These are phyloP conservation scores for Rhynchophorus ferrugineus DNA, from an alignment of 1,140 invertebrate genomes.

Conservation along the genomic window DNA sequence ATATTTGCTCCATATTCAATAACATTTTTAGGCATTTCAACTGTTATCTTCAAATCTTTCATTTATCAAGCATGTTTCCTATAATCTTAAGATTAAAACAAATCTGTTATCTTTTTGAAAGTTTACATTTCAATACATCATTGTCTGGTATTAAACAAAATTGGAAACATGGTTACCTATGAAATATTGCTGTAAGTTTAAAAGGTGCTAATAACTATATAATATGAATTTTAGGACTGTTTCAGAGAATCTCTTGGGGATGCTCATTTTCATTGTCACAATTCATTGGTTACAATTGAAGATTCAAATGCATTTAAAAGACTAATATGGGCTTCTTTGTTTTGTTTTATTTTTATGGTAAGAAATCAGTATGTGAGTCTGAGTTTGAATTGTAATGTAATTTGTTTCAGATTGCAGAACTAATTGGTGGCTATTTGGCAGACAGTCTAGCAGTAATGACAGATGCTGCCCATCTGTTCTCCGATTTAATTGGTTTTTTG, in stretches of 20 bases:
- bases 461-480: slow-evolving; percentile 77
- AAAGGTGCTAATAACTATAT: background rate
- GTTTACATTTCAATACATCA: no score
- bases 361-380: no score
- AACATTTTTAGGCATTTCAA: no score
- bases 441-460: slow-evolving; percentile 76
- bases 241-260: slow-evolving; percentile 18
- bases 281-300: slow-evolving; percentile 14
- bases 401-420: slow-evolving; percentile 52
- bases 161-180: background rate
- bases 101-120: no score
- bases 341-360: slow-evolving; percentile 61
- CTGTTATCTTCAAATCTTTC: no score
- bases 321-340: slow-evolving; percentile 48
- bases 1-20: no score
- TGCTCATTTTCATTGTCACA: slow-evolving; percentile 35
- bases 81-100: no score
- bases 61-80: no score
- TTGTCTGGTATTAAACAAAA: no score
- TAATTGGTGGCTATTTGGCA: slow-evolving; percentile 69
- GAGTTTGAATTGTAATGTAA: background rate
- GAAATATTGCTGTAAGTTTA: slow-evolving; percentile 2
- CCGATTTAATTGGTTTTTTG: slow-evolving; percentile 75
- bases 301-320: slow-evolving; percentile 36
- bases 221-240: slow-evolving; percentile 16